Evolutionary conservation across 2,797 vertebrate genomes (phyloP), one percentile per base, ranked within the genome.

Genomic region (Macropodus opercularis): DNA sequence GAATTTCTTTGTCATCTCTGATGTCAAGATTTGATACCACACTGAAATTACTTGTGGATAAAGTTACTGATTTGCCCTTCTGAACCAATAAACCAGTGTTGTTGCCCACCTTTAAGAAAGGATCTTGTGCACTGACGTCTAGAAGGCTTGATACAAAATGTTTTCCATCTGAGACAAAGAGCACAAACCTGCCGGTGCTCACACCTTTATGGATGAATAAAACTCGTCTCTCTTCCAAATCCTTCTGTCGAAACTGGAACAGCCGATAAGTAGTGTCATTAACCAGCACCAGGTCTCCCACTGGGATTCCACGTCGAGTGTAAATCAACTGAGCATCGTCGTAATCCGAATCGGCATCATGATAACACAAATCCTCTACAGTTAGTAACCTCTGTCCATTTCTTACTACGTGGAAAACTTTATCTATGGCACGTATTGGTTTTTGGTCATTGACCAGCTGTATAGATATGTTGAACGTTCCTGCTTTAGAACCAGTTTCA

Each of bases 131-230:
- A 27, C 77, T 93, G 75, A 98, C 91, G 74, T 97, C 94, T 5
- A 96, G 80, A 66, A 98, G 90, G 4, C 91, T 93, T 1, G 93
- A 95, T 0, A 92, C 91, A 63, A 94, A 93, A 79, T 97, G 93
- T 75, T 95, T 93, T 10, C 94, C 94, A 63, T 98, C 96, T 0
- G 95, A 96, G 35, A 97, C 92, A 13, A 98, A 96, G 26, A 98
- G 90, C 43, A 98, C 93, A 69, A 98, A 97, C 40, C 88, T 84
- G 3, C 94, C 94, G 7, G 77, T 89, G 81, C 90, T 93, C 17
- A 86, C 89, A 2, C 96, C 95, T 18, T 0, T 85, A 73, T 97
- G 95, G 64, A 91, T 58, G 67, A 95, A 98, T 18, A 98, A 79
- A 44, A 98, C 92, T 2, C 34, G 85, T 7, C 93, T 94, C 60